phyloP scores from a whole-genome alignment of 2,113 vertebrate species.

The Pteruthius melanotis region DNA sequence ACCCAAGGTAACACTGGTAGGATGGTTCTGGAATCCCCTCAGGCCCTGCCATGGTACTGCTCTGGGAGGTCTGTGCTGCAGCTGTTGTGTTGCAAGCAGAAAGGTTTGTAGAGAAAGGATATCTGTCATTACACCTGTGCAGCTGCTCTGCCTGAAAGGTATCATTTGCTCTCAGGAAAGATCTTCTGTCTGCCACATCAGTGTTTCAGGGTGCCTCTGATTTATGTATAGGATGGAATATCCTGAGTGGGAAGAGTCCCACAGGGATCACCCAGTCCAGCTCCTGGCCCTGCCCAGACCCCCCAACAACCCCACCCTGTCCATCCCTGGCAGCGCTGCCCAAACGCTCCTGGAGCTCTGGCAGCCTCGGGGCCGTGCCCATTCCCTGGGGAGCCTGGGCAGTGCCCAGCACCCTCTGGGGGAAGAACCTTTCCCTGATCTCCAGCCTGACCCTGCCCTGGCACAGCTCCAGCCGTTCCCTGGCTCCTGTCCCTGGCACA shows the following conservation, averaged over 20 bases:
- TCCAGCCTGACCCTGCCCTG: accelerated
- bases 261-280: neutral
- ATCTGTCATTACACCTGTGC: neutral
- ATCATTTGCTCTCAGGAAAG: neutral
- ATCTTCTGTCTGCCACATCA: neutral
- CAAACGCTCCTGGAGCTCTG: neutral
- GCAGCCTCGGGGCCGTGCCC: accelerated
- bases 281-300: neutral
- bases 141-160: neutral
- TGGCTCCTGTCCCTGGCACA: no score
- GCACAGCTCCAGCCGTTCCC: neutral
- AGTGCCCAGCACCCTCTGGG: neutral
- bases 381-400: neutral
- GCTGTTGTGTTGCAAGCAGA: neutral
- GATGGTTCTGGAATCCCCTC: neutral
- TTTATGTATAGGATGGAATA: neutral
- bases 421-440: neutral
- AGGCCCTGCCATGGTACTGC: neutral
- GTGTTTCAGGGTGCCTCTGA: neutral
- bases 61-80: neutral
- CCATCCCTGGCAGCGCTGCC: accelerated
- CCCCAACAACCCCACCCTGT: neutral
- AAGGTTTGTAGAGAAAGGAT: neutral
- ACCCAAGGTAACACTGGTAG: neutral
- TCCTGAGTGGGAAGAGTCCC: neutral